Evolutionary conservation across 2,113 vertebrate species (phyloP).

Genomic region (Forbesichthys papilliferus): DNA sequence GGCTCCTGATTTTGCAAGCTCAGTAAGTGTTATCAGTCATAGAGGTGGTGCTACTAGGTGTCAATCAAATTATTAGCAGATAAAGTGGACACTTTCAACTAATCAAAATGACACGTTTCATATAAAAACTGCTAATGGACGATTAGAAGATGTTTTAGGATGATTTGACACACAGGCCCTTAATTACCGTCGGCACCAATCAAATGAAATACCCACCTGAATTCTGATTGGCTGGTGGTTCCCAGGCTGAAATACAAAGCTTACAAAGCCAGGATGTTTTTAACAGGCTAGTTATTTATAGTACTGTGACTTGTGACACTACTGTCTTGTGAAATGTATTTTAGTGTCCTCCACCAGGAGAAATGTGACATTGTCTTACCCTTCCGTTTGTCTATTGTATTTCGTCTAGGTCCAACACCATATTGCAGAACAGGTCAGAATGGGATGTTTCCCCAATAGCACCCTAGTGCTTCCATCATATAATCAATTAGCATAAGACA

Average conservation of each 20-base stretch:
- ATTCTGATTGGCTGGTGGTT: too few relatives aligned
- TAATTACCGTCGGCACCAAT: too few relatives aligned
- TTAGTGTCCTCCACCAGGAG: conserved; percentile 6
- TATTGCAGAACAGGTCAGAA: conserved; percentile 78
- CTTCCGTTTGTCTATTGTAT: conserved; percentile 69
- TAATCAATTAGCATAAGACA: conserved; percentile 5
- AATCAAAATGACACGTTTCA: not conserved
- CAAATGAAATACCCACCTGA: too few relatives aligned
- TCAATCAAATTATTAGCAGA: not conserved
- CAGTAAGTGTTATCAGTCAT: too few relatives aligned
- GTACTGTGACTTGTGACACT: conserved; percentile 10
- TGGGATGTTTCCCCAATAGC: conserved; percentile 35
- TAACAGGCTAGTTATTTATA: not conserved
- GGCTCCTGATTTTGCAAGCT: too few relatives aligned
- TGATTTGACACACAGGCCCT: too few relatives aligned
- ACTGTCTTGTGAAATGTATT: conserved; percentile 6
- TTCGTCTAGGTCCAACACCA: conserved; percentile 71
- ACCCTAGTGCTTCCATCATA: not conserved
- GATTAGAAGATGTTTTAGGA: too few relatives aligned
- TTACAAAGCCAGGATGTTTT: too few relatives aligned
- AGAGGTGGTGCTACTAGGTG: not conserved
- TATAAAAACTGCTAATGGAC: not conserved
- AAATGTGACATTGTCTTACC: conserved; percentile 39
- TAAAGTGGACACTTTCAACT: too few relatives aligned
- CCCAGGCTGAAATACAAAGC: too few relatives aligned